A percentile compares a stretch with the other conserved stretches of the same genome.
phyloP scores from a whole-genome alignment of 1,140 invertebrate species.

The Pentalonia nigronervosa region DNA sequence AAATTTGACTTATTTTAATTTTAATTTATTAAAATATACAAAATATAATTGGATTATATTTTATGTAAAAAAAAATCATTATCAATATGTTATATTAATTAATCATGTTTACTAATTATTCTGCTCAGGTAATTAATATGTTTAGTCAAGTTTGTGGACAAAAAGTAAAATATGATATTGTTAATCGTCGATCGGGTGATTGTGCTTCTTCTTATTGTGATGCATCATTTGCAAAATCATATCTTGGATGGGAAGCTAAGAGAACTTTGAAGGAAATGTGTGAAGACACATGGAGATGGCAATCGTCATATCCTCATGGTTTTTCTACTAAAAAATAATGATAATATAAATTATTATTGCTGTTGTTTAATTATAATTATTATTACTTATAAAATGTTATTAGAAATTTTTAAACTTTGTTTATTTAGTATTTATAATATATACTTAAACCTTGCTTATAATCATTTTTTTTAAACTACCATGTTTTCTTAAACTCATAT shows the following conservation, averaged over 20 bases:
- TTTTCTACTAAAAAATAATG: slow-evolving; percentile 63
- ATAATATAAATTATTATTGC: neutral
- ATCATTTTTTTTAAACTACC: neutral
- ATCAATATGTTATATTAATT: neutral
- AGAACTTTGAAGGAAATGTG: slow-evolving; percentile 89
- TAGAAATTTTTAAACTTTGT: neutral
- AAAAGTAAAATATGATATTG: slow-evolving; percentile 79
- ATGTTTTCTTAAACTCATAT: neutral
- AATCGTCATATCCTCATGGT: slow-evolving; percentile 85
- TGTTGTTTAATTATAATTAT: slow-evolving; percentile 21
- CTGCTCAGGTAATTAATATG: slow-evolving; percentile 73
- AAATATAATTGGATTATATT: neutral
- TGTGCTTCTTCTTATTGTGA: slow-evolving; percentile 89
- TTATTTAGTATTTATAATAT: neutral
- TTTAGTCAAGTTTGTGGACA: slow-evolving; percentile 82
- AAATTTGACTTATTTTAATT: neutral
- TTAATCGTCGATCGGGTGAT: slow-evolving; percentile 81
- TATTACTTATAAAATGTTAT: slow-evolving; percentile 1
- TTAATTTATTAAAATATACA: neutral
- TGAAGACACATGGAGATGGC: slow-evolving; percentile 92
- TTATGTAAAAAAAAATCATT: neutral
- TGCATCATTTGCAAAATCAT: slow-evolving; percentile 75
- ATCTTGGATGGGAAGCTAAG: slow-evolving; percentile 84
- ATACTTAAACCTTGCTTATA: neutral
- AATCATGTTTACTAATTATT: slow-evolving; percentile 31